Percentiles rank a stretch among this genome's conserved stretches.
Conservation (phyloP, 2,113 vertebrate genomes). For the Neotragus moschatus region DNA sequence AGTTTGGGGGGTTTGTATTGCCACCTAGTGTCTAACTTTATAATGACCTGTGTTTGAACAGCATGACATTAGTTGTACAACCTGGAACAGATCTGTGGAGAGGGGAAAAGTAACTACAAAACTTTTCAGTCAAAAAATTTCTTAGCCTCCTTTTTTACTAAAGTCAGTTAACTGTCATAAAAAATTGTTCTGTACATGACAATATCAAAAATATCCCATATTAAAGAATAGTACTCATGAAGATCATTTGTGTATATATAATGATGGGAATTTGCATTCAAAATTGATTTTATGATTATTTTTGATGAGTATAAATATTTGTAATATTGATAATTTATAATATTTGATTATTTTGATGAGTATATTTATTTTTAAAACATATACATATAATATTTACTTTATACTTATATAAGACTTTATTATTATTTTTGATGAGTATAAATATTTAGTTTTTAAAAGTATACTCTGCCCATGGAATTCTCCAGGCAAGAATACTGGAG, state of each 20-base stretch:
- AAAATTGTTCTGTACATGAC: not conserved
- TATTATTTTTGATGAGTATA: not conserved
- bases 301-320: not conserved
- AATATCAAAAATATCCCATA: not conserved
- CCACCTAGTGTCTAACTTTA: conserved; percentile 81
- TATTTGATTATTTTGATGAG: not conserved
- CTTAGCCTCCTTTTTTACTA: not conserved
- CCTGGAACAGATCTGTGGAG: not conserved
- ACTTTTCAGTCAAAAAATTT: not conserved
- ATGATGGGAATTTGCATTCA: not conserved
- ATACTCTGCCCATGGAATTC: not conserved
- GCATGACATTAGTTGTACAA: fast-evolving
- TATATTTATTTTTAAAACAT: not conserved
- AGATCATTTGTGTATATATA: not conserved
- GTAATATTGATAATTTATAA: not conserved
- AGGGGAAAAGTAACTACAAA: not conserved
- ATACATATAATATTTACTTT: not conserved
- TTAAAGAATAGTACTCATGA: not conserved
- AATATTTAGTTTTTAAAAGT: not conserved
- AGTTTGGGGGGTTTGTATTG: conserved; percentile 78
- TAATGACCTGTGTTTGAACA: not conserved
- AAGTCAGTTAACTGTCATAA: not conserved
- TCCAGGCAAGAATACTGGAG: not conserved
- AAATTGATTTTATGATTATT: conserved; percentile 13
- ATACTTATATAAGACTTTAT: not conserved